Base-by-base conservation (phyloP, 2,888 invertebrate genomes). In the Zonitis immaculata region DNA sequence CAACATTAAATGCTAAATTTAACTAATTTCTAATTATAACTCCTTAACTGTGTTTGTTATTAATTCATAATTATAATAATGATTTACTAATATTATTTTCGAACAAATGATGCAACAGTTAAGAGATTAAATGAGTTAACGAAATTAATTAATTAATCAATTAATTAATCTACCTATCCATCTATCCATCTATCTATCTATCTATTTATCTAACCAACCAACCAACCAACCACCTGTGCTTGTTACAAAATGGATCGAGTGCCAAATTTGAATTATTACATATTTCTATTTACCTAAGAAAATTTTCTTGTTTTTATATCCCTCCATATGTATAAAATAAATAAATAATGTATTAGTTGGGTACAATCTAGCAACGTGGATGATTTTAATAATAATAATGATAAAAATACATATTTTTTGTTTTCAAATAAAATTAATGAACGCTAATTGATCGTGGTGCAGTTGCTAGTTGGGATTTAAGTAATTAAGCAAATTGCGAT, bases 401-500 rank as follows among this genome's bases (percentile, higher is more conserved):
- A 47, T 26, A 14, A 49, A 22, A 27, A 20, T 43, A 11, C 48
- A 25, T 44, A 30, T n/a, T n/a, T n/a, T n/a, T n/a, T n/a, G n/a
- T n/a, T n/a, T n/a, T n/a, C n/a, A n/a, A n/a, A n/a, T n/a, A n/a
- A n/a, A n/a, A n/a, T n/a, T n/a, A n/a, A n/a, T n/a, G n/a, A n/a
- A n/a, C n/a, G n/a, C n/a, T n/a, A n/a, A 20, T 35, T 50, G 45
- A 44, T 51, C 44, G 51, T 52, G 49, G 61, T 65, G 65, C 60
- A 52, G 58, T 63, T 64, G 56, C 64, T 65, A 65, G 64, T 56
- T 57, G 60, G 65, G 64, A 39, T 39, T 30, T 28, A 22, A 39
- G 1, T n/a, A 44, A 44, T 59, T 56, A 62, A 73, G 76, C 77
- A 73, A 76, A 72, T 75, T 73, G 72, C 74, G 75, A 74, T 76